A percentile compares a stretch with the other conserved stretches of the same genome.
Conservation (phyloP, 2,113 vertebrate genomes). For the Reinhardtius hippoglossoides region DNA sequence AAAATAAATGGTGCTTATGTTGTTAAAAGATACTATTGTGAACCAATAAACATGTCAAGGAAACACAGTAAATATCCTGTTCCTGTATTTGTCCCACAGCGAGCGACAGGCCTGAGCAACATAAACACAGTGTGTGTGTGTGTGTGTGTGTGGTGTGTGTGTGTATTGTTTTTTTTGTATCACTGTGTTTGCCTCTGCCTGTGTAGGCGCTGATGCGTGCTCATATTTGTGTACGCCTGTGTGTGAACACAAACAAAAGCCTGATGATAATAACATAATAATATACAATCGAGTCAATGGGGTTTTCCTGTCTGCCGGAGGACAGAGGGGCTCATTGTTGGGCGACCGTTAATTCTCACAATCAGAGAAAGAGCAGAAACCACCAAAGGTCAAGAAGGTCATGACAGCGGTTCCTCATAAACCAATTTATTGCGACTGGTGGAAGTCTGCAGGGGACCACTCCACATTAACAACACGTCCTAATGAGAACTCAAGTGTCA, state of each 20-base stretch:
- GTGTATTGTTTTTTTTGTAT: neutral
- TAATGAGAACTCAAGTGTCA: conserved; percentile 31
- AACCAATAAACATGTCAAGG: conserved; percentile 64
- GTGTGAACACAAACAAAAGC: conserved; percentile 74
- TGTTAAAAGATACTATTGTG: conserved; percentile 63
- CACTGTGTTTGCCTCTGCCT: conserved; percentile 28
- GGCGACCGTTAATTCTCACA: conserved; percentile 64
- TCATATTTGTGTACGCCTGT: conserved; percentile 41
- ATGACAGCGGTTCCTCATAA: conserved; percentile 19
- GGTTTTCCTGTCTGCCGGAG: conserved; percentile 56
- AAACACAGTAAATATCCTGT: conserved; percentile 76
- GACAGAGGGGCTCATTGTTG: conserved; percentile 66
- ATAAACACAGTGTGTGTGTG: conserved; percentile 40
- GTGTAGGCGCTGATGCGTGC: conserved; percentile 7
- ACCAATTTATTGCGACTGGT: conserved; percentile 13
- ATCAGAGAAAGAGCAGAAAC: conserved; percentile 62
- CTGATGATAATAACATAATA: conserved; percentile 62
- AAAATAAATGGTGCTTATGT: conserved; percentile 31
- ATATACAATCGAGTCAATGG: conserved; percentile 70
- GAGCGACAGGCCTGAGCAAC: conserved; percentile 43
- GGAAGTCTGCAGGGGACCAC: conserved; percentile 7
- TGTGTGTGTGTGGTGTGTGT: neutral
- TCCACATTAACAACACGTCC: conserved; percentile 15
- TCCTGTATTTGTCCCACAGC: conserved; percentile 74
- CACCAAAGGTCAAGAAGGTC: conserved; percentile 39